Base-by-base conservation (phyloP, 2,113 vertebrate genomes). In the Barbus barbus region DNA sequence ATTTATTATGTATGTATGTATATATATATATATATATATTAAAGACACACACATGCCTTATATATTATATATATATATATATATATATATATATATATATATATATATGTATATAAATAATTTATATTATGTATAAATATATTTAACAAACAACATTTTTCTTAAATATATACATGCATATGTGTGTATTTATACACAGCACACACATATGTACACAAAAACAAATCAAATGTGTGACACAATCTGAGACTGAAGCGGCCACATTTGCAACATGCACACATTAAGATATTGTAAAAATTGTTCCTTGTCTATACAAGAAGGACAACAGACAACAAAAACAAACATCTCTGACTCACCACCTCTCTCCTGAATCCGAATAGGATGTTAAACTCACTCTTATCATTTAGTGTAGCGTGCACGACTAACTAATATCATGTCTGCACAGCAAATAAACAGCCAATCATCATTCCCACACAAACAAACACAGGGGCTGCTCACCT, bases 401-500 rank as follows among this genome's bases (percentile, higher is more conserved):
- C 18, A 38, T 69, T 12, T 33, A 69, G 9, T 58, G 11, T 16
- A 20, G 24, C n/a, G n/a, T 63, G 12, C 60, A 63, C 28, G 26
- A 9, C 38, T 26, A 28, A n/a, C 31, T 58, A 38, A 36, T 78
- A 3, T 7, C 20, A 41, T 58, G 9, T 4, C 12, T 9, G 71
- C 12, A 1, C 13, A 14, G 26, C 0, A 72, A 51, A 36, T 31
- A 31, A 84, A 41, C 13, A 77, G 78, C 6, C n/a, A 4, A 71
- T 38, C 53, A 84, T 14, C 7, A 11, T 31, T 24, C 36, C 74
- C 38, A 13, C 7, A 44, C 41, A 20, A 74, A 60, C 33, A 1
- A 87, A 94, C n/a, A n/a, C 44, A 75, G 56, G 36, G 38, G 16
- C 28, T 78, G 83, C 92, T 92, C 90, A 99, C 97, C 95, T 97